These are phyloP conservation scores for Anolis apletophallus DNA, from an alignment of 2,797 vertebrate genomes.

Conservation along the genomic window DNA sequence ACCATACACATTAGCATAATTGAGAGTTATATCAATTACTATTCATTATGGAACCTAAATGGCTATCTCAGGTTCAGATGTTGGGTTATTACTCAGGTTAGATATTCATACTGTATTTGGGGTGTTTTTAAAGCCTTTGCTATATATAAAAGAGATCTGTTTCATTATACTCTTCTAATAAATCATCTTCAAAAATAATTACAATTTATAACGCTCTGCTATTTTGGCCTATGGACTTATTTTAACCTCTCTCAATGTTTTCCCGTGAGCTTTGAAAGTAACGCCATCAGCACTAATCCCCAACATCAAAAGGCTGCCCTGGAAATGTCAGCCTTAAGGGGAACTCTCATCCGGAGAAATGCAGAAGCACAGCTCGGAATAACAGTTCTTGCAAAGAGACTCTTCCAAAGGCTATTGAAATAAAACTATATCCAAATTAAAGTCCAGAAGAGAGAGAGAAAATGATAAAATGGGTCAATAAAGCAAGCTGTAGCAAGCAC, in stretches of 20 bases:
- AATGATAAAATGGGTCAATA: not conserved
- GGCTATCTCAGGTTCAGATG: not conserved
- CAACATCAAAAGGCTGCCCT: fast-evolving
- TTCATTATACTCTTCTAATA: not conserved
- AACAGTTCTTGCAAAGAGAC: not conserved
- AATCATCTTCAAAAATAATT: not conserved
- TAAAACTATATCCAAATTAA: fast-evolving
- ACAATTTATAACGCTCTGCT: not conserved
- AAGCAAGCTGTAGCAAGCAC: not conserved
- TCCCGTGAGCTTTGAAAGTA: not conserved
- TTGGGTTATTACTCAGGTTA: not conserved
- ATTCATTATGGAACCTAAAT: not conserved
- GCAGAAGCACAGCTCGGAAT: not conserved
- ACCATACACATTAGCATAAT: not conserved
- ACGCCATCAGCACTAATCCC: not conserved
- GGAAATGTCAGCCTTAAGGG: not conserved
- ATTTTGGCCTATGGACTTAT: not conserved
- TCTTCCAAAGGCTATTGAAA: not conserved
- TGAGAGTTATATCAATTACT: not conserved
- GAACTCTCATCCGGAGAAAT: not conserved
- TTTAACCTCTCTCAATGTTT: not conserved
- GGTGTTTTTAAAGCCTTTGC: not conserved
- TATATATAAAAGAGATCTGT: not conserved
- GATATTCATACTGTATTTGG: not conserved
- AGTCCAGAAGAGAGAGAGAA: not conserved